phyloP scores from a whole-genome alignment of 2,888 invertebrate genomes.

The Drosophila neoperkinsi region DNA sequence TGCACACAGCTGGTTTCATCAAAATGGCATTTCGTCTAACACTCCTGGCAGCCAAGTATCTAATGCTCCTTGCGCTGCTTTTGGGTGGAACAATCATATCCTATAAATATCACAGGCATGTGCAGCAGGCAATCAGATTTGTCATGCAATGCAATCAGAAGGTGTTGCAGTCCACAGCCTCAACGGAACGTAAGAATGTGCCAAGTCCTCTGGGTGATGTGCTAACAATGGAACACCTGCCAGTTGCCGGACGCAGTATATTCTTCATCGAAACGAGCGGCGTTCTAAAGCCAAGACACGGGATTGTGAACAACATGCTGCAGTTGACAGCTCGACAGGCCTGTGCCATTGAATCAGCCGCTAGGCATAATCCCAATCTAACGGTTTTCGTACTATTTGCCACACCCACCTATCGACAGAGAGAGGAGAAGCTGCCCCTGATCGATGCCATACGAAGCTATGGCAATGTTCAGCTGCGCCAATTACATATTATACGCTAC shows the following conservation, averaged over 20 bases:
- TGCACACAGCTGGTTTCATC: not conserved
- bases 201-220: constrained; percentile 76
- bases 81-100: constrained; percentile 49
- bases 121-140: constrained; percentile 54
- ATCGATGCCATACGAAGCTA: constrained; percentile 76
- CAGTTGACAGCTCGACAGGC: constrained; percentile 80
- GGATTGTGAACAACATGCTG: constrained; percentile 38
- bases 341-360: constrained; percentile 83
- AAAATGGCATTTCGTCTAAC: constrained; percentile 48
- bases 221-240: constrained; percentile 70
- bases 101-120: constrained; percentile 51
- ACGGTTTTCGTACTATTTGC: constrained; percentile 82
- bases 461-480: constrained; percentile 80
- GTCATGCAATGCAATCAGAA: constrained; percentile 54
- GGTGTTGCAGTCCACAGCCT: not conserved
- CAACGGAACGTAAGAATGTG: not conserved
- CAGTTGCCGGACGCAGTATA: constrained; percentile 79
- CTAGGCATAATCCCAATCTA: constrained; percentile 76
- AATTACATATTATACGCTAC: constrained; percentile 82
- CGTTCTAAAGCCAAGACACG: constrained; percentile 12
- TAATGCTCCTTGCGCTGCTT: constrained; percentile 50
- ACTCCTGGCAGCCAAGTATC: constrained; percentile 30
- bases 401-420: constrained; percentile 71
- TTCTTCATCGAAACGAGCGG: constrained; percentile 85
- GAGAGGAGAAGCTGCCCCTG: constrained; percentile 35